Base-by-base conservation (phyloP, 2,797 vertebrate species). In the Danio choprae region DNA sequence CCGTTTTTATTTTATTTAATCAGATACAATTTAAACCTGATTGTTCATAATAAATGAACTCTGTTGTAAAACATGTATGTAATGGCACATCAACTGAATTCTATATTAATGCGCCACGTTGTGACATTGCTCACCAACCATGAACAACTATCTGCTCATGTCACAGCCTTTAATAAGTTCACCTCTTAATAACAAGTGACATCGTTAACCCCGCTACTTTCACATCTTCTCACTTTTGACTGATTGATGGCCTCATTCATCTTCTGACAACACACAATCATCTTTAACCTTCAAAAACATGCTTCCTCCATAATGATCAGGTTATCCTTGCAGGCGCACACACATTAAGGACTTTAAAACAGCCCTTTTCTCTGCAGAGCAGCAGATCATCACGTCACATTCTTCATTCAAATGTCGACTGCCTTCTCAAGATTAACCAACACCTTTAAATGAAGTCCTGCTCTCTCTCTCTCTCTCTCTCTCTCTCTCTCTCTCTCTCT, bases 241-340 rank as follows among this genome's bases (percentile, higher is more conserved):
- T 18, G 67, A 70, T 70, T 79, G 36, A 79, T 43, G 56, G 46
- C 55, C 15, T 71, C 36, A 62, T 79, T 62, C 38, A 6, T 62
- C 46, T 53, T 78, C 55, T 79, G 38, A 79, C 53, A 59, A 48
- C 56, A 79, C 1, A 2, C 36, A 79, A 63, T 79, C 18, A 41
- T 62, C 46, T 71, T 79, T 79, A 60, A 71, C 77, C 77, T 79
- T 79, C 77, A 79, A 41, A 79, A 71, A 43, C 56, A 50, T 51
- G 20, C 41, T 48, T 48, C 29, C 7, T 62, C 43, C 16, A 18
- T 70, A 60, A 70, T 70, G 46, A 71, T 62, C 56, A 62, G 56
- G 55, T 71, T 51, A 70, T 50, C 65, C 46, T 60, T 51, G 36
- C 67, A 79, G 29, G 6, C 56, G 79, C 15, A 55, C 40, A 44